A percentile compares a stretch with the other conserved stretches of the same genome.
These are phyloP conservation scores for Rhinoderma darwinii DNA, from an alignment of 2,113 vertebrate genomes.

Conservation along the genomic window DNA sequence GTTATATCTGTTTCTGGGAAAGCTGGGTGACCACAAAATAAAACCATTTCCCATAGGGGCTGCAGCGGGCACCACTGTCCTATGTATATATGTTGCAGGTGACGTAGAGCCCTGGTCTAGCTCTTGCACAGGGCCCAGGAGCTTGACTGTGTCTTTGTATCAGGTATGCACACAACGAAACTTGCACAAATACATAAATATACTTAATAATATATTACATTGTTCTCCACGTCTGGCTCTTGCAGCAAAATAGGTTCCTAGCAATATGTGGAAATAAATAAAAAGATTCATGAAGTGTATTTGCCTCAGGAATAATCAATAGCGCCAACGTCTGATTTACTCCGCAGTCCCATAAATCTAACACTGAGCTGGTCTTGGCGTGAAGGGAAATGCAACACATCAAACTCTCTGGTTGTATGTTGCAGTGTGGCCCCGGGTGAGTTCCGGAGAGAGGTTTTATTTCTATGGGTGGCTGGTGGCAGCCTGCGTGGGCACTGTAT, in stretches of 20 bases:
- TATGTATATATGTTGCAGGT: neutral
- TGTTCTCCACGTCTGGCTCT: conserved; percentile 6
- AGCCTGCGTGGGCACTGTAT: neutral
- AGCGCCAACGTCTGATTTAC: conserved; percentile 8
- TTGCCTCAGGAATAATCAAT: conserved; percentile 31
- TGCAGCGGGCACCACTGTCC: neutral
- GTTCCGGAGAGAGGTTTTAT: neutral
- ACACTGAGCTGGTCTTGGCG: neutral
- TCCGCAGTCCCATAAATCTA: neutral
- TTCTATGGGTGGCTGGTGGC: neutral
- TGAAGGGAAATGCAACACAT: neutral
- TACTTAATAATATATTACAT: conserved; percentile 26
- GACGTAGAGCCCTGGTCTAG: neutral
- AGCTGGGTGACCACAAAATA: neutral
- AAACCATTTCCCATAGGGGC: neutral
- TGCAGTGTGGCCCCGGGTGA: neutral
- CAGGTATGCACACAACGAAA: neutral
- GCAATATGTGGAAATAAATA: conserved; percentile 25
- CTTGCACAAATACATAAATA: neutral
- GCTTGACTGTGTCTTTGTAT: neutral
- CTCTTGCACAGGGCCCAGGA: neutral
- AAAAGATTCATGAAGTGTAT: conserved; percentile 30
- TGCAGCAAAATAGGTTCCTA: conserved; percentile 9
- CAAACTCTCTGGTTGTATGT: neutral
- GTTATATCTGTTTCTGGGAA: neutral